These are phyloP conservation scores for Belonocnema kinseyi DNA, from an alignment of 1,140 invertebrate species.

Conservation along the genomic window DNA sequence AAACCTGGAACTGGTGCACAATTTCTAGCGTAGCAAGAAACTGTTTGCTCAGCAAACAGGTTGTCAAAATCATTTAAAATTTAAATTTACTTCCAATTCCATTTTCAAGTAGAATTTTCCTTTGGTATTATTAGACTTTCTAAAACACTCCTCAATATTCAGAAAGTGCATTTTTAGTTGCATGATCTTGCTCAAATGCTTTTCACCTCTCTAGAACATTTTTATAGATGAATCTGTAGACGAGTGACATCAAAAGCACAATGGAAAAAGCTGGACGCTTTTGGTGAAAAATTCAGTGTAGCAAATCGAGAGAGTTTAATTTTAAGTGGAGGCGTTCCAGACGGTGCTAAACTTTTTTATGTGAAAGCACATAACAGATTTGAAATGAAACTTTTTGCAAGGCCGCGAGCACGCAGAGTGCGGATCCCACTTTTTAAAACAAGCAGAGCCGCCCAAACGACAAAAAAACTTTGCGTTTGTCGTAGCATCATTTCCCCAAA, in stretches of 20 bases:
- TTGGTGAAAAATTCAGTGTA: slow-evolving; percentile 18
- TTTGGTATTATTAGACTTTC: too few relatives aligned
- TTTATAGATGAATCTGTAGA: neutral
- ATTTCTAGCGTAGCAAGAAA: too few relatives aligned
- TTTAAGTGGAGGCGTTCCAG: slow-evolving; percentile 23
- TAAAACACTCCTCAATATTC: too few relatives aligned
- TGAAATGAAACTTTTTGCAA: slow-evolving; percentile 29
- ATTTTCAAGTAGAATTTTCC: too few relatives aligned
- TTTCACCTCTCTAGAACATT: neutral
- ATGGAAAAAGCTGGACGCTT: neutral
- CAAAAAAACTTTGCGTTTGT: neutral
- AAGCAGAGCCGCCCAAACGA: neutral
- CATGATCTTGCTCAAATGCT: neutral
- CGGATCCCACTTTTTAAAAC: slow-evolving; percentile 21
- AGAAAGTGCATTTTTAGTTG: neutral
- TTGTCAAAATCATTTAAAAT: too few relatives aligned
- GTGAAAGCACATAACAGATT: slow-evolving; percentile 24
- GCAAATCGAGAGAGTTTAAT: slow-evolving; percentile 26
- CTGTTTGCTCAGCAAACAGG: too few relatives aligned
- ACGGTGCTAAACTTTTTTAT: slow-evolving; percentile 24
- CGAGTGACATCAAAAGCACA: neutral
- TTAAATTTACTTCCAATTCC: too few relatives aligned
- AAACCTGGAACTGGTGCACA: too few relatives aligned
- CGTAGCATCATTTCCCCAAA: neutral
- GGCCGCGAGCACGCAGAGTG: slow-evolving; percentile 9